Conservation (phyloP, 1,140 invertebrate genomes). For the Bombus polaris region DNA sequence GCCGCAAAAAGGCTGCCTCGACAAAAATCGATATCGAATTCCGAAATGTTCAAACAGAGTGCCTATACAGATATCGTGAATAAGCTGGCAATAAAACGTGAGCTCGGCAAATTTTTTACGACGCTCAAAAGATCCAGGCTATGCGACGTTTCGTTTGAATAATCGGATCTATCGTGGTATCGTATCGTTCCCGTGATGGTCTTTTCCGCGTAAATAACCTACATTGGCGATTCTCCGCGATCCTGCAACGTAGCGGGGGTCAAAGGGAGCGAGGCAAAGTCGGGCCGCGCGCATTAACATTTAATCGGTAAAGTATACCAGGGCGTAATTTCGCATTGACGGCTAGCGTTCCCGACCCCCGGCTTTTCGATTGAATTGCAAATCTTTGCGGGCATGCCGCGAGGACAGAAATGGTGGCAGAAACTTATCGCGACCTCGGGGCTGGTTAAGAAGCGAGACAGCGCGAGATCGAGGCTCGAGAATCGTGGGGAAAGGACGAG, state of each 20-base stretch:
- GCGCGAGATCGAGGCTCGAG: too few species aligned
- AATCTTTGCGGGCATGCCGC: constrained; percentile 32
- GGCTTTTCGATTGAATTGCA: constrained; percentile 50
- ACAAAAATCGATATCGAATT: constrained; percentile 40
- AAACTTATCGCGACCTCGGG: neutral
- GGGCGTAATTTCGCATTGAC: constrained; percentile 47
- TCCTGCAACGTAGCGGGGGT: neutral
- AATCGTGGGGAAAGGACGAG: neutral
- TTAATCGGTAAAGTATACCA: constrained; percentile 54
- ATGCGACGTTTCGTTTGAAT: constrained; percentile 35
- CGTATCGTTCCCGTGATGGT: neutral
- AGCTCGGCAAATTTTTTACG: constrained; percentile 29
- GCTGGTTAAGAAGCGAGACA: neutral
- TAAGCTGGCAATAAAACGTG: constrained; percentile 36
- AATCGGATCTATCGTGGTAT: constrained; percentile 36
- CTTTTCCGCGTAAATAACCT: constrained; percentile 35
- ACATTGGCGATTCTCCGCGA: neutral
- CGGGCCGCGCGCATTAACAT: constrained; percentile 30
- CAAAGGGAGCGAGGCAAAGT: neutral
- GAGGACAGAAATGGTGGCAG: neutral
- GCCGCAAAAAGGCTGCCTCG: neutral
- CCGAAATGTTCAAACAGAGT: constrained; percentile 21
- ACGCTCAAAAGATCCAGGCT: neutral
- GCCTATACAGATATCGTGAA: constrained; percentile 12
- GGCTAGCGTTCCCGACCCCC: neutral